Base-by-base conservation (phyloP, 2,797 vertebrate species). In the Myiotriccus ornatus region DNA sequence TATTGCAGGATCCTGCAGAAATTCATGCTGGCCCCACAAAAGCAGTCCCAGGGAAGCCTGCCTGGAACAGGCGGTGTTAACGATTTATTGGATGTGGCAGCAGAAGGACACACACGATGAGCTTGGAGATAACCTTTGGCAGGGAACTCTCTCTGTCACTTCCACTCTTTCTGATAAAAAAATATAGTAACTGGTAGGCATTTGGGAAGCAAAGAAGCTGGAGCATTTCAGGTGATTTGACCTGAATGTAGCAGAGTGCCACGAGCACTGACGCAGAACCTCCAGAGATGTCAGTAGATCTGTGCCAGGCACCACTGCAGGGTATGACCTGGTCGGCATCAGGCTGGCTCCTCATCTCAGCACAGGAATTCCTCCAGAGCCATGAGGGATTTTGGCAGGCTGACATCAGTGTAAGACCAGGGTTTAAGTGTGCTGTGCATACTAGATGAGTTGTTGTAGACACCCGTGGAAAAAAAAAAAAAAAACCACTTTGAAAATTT, bases 51-150 rank as follows among this genome's bases (percentile, higher is more conserved):
- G 52, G 62, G 69, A 65, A 89, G 56, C 23, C 82, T 87, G 75
- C 53, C 74, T 91, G 88, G 67, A 87, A 9, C 65, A 69, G 85
- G 34, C 2, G 18, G 19, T 1, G 16, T 88, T n/a, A 76, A 69
- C 1, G 6, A 80, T 94, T 76, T 86, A 75, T 85, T 86, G 87
- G 84, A 89, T 34, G 37, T 76, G 90, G 84, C 92, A 89, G 84
- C 71, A 12, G 90, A 83, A 96, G 96, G 96, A 96, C 92, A 94
- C 92, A 44, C 87, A 69, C 90, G 85, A 56, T 95, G 91, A 96
- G 93, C 94, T 92, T 93, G 21, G 93, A 95, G 94, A 97, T 95
- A 96, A 97, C 95, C 92, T 95, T 95, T 95, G 93, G 89, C 89
- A 87, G 64, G 65, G 87, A 96, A 77, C 62, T 92, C 94, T 96